Evolutionary conservation across 2,113 vertebrate species (phyloP).

Genomic region (Anhinga rufa): DNA sequence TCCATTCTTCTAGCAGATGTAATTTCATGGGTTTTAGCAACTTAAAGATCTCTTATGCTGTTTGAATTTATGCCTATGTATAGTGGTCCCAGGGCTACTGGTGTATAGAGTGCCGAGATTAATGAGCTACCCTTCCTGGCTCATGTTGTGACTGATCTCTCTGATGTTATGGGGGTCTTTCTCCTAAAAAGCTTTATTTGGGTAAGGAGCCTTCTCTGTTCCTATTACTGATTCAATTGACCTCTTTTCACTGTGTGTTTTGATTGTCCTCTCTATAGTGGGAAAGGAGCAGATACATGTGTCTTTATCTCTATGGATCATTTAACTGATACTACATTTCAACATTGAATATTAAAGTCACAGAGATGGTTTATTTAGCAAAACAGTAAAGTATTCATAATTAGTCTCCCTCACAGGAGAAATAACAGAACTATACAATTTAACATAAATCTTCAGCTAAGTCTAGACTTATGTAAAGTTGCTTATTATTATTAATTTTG

Average conservation of each 20-base stretch:
- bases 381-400: slow-evolving; percentile 12
- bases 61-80: not conserved
- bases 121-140: not conserved
- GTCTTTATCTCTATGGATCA: not conserved
- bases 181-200: not conserved
- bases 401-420: not conserved
- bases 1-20: not conserved
- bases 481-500: not conserved
- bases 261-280: not conserved
- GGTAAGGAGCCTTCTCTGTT: not conserved
- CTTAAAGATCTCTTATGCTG: not conserved
- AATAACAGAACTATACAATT: not conserved
- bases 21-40: not conserved
- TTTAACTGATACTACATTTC: not conserved
- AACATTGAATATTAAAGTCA: not conserved
- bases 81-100: not conserved
- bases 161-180: not conserved
- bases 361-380: not conserved
- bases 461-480: not conserved
- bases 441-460: not conserved
- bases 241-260: not conserved
- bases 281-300: not conserved
- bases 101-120: not conserved
- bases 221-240: not conserved
- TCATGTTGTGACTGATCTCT: not conserved